Evolutionary conservation across 2,113 vertebrate genomes (phyloP).

Genomic region (Bos indicus): DNA sequence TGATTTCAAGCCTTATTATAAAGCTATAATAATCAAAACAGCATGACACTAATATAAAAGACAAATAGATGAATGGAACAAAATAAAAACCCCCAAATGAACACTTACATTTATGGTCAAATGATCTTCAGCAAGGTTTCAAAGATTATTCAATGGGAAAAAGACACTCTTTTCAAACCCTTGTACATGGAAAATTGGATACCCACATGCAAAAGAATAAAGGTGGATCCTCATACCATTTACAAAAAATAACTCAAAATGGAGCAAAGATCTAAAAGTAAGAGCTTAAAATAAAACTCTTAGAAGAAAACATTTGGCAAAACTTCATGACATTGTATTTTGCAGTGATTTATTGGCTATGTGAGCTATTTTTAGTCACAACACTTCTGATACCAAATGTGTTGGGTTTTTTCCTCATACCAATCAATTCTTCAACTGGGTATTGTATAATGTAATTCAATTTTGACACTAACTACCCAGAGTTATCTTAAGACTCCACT

Average conservation of each 20-base stretch:
- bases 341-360: neutral
- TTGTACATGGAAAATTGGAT: neutral
- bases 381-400: neutral
- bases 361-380: neutral
- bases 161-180: neutral
- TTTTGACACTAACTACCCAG: neutral
- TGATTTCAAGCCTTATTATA: neutral
- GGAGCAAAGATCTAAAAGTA: neutral
- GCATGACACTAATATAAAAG: neutral
- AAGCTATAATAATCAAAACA: neutral
- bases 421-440: neutral
- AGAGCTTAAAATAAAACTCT: neutral
- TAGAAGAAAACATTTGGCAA: neutral
- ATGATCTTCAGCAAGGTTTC: neutral
- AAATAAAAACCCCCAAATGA: neutral
- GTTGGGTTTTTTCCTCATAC: neutral
- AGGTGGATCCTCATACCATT: neutral
- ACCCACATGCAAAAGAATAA: neutral
- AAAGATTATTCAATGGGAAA: neutral
- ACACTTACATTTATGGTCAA: neutral
- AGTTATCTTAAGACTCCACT: neutral
- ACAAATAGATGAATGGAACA: neutral
- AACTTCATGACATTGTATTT: neutral
- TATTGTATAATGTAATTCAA: neutral
- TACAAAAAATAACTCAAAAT: neutral